Evolutionary conservation across 2,888 invertebrate genomes (phyloP).

Genomic region (Orthonevra nobilis): DNA sequence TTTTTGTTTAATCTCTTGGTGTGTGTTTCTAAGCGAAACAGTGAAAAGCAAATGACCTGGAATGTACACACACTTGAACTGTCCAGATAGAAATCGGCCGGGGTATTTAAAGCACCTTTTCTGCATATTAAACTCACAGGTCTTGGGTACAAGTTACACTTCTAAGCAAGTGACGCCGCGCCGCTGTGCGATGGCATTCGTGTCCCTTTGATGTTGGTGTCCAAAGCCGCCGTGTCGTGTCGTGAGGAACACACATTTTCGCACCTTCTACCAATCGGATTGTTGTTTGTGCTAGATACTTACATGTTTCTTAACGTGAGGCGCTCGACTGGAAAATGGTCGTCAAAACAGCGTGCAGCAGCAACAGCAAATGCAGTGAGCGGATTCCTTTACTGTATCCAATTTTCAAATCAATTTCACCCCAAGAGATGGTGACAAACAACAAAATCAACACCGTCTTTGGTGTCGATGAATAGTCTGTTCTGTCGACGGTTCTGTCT

Average conservation of each 20-base stretch:
- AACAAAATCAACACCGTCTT: neutral
- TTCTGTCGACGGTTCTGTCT: no score
- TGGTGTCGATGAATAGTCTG: no score
- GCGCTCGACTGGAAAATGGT: no score
- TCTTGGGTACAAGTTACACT: conserved; percentile 33
- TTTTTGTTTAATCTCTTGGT: conserved; percentile 30
- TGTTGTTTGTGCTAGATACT: conserved; percentile 31
- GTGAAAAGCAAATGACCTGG: conserved; percentile 64
- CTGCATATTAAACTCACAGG: conserved; percentile 48
- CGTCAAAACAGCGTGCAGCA: no score
- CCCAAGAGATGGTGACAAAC: conserved; percentile 22
- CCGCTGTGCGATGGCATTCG: conserved; percentile 8
- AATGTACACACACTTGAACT: conserved; percentile 28
- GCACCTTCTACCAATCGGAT: conserved; percentile 62
- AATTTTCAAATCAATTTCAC: conserved; percentile 69
- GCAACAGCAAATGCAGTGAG: conserved; percentile 40
- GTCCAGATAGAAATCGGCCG: neutral
- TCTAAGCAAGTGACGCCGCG: conserved; percentile 18
- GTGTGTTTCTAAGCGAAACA: conserved; percentile 7
- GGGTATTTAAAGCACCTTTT: conserved; percentile 61
- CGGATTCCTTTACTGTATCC: conserved; percentile 24
- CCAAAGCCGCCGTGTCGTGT: neutral
- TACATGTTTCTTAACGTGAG: no score
- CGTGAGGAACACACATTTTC: conserved; percentile 49
- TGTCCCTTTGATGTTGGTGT: conserved; percentile 37